phyloP scores from a whole-genome alignment of 2,797 vertebrate genomes.

The Podargus strigoides region DNA sequence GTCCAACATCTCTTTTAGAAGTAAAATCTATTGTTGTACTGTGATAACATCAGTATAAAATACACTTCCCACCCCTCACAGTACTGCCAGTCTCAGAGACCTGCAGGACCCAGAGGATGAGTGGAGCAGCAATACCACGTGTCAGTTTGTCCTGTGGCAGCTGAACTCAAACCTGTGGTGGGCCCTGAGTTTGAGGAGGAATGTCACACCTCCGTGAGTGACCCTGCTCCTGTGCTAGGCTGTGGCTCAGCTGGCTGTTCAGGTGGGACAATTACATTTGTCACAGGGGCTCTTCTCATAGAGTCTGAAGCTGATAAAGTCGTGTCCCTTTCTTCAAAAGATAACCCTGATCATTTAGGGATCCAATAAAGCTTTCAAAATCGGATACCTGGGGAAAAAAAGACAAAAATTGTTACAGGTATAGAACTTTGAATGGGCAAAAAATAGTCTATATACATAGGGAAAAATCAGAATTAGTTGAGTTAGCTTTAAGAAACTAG shows the following conservation, averaged over 20 bases:
- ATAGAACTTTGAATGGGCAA: background rate
- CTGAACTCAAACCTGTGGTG: background rate
- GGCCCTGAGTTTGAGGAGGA: background rate
- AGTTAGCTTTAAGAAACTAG: background rate
- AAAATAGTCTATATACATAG: background rate
- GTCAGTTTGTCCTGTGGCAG: fast-evolving
- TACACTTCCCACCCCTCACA: background rate
- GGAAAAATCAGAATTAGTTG: background rate
- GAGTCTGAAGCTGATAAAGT: conserved; percentile 91
- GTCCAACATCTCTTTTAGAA: background rate
- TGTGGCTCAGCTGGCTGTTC: background rate
- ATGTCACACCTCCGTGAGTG: background rate
- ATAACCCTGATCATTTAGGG: conserved; percentile 95
- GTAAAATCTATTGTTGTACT: background rate
- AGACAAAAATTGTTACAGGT: background rate
- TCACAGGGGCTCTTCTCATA: conserved; percentile 63
- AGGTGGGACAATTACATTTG: too few relatives aligned
- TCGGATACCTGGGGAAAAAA: conserved; percentile 81
- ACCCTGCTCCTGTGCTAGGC: background rate
- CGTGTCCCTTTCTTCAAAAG: conserved; percentile 91
- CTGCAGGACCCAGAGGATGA: too few relatives aligned
- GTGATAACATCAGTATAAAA: background rate
- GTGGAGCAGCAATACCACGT: too few relatives aligned
- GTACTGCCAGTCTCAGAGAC: too few relatives aligned
- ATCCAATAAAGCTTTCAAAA: conserved; percentile 91